These are phyloP conservation scores for Meteorus cinctellus DNA, from an alignment of 2,888 invertebrate species.

Conservation along the genomic window DNA sequence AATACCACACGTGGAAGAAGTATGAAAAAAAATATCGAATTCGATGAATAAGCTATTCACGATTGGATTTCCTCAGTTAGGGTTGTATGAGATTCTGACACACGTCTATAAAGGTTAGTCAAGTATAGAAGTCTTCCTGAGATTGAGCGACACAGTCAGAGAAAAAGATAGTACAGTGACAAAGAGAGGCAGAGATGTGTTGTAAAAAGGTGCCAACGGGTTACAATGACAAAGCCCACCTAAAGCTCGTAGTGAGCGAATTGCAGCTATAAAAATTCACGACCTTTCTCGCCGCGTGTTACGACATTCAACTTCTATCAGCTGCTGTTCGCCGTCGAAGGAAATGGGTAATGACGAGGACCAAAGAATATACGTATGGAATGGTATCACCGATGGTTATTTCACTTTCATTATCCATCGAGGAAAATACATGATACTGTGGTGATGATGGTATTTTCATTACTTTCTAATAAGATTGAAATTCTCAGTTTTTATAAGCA, in stretches of 20 bases:
- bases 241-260: constrained; percentile 41
- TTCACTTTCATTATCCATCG: constrained; percentile 44
- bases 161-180: not conserved
- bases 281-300: constrained; percentile 39
- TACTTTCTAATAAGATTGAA: not conserved
- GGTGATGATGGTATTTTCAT: not conserved
- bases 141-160: not conserved
- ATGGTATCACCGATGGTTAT: constrained; percentile 43
- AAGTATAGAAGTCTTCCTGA: not conserved
- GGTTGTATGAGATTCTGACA: not conserved
- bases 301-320: constrained; percentile 32
- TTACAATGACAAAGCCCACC: constrained; percentile 20
- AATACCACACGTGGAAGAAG: not conserved
- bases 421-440: constrained; percentile 13
- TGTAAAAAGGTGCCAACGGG: constrained; percentile 51
- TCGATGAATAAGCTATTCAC: not conserved
- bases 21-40: not conserved
- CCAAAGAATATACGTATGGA: constrained; percentile 36
- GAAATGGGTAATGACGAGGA: constrained; percentile 18
- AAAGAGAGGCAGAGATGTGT: constrained; percentile 28
- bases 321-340: constrained; percentile 32
- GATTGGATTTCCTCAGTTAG: not conserved
- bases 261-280: constrained; percentile 57
- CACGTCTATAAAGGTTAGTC: not conserved
- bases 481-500: not conserved